These are phyloP conservation scores for Bombus confusus DNA, from an alignment of 1,140 invertebrate species.

Conservation along the genomic window DNA sequence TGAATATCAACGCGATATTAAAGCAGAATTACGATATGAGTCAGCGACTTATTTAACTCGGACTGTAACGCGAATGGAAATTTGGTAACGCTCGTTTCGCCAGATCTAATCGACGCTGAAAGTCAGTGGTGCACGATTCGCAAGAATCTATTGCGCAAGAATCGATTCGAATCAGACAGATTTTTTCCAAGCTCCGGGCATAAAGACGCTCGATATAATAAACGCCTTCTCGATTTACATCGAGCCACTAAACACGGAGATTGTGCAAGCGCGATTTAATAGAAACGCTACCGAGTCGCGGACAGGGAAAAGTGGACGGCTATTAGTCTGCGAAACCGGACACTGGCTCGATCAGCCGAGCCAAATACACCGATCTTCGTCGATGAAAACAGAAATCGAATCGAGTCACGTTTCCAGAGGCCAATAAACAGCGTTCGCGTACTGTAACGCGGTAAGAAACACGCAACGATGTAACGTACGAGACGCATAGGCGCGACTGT, in stretches of 20 bases:
- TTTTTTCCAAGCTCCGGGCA: neutral
- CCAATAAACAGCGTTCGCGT: slow-evolving; percentile 29
- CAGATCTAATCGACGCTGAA: neutral
- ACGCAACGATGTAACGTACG: slow-evolving; percentile 1
- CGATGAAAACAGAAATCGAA: slow-evolving; percentile 38
- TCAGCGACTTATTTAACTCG: neutral
- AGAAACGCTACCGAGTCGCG: slow-evolving; percentile 36
- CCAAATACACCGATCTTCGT: slow-evolving; percentile 25
- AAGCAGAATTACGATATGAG: neutral
- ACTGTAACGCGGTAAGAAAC: slow-evolving; percentile 3
- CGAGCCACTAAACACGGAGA: slow-evolving; percentile 6
- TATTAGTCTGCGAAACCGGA: slow-evolving; percentile 28
- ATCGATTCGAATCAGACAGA: slow-evolving; percentile 1
- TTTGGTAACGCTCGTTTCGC: neutral
- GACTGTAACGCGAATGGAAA: no score
- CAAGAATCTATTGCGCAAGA: neutral
- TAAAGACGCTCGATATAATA: neutral
- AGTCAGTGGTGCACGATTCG: neutral
- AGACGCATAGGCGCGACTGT: no score
- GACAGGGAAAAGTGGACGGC: slow-evolving; percentile 15
- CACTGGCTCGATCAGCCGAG: slow-evolving; percentile 37
- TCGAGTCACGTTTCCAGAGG: slow-evolving; percentile 43
- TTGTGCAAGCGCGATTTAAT: slow-evolving; percentile 40
- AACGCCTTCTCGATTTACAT: slow-evolving; percentile 5
- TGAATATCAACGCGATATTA: neutral